Base-by-base conservation (phyloP, 2,888 invertebrate genomes). In the Subacronicta megacephala region DNA sequence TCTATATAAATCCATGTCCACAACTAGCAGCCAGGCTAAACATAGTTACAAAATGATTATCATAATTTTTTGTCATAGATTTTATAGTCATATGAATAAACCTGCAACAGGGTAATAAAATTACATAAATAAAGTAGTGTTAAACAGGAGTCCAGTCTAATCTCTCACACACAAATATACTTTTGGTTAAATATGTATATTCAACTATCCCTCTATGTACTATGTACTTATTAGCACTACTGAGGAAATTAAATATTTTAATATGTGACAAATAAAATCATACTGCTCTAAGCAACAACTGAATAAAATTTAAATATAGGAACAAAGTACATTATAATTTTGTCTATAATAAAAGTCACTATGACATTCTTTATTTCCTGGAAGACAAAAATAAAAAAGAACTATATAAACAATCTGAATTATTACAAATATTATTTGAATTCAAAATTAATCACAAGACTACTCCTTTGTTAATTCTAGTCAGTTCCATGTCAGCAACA, bases 401-500 rank as follows among this genome's bases (percentile, higher is more conserved):
- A 76, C 76, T 85, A 82, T 83, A 83, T 73, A 81, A 82, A 75
- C n/a, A 83, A 82, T 80, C 77, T 78, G 67, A 73, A 75, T 79
- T 71, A 68, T 81, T 79, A 70, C 70, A 75, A 26, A 70, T 75
- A 78, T n/a, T 38, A 60, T 66, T 77, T 71, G 73, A 68, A 75
- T 75, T 75, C 55, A 56, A 68, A 68, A 75, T 62, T 61, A 75
- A 81, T 91, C 87, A 92, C 88, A 90, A 84, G 73, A 84, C 80
- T 77, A 86, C 80, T 75, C 89, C 90, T 88, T 90, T 93, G 81
- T 95, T 95, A 82, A 95, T 92, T 87, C 92, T 95, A 87, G 88
- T 92, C 79, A 95, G 90, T 85, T 95, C 95, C 95, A 95, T 95
- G 78, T 95, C 93, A 31, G 94, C 95, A 16, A 95, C 95, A 75